Evolutionary conservation across 2,888 invertebrate species (phyloP).

Genomic region (Xylota sylvarum): DNA sequence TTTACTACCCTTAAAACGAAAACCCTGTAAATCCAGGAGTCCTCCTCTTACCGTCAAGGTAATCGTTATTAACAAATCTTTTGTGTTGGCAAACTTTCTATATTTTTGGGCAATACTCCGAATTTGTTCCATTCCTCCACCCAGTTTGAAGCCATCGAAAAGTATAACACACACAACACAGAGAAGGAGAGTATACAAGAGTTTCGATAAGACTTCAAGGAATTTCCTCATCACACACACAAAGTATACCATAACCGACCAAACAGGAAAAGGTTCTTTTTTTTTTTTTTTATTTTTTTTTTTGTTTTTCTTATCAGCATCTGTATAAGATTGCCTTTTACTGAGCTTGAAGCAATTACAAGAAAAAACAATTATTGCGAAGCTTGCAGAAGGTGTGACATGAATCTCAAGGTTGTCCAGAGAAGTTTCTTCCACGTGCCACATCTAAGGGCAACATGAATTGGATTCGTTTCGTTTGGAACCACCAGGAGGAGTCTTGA

Average conservation of each 20-base stretch:
- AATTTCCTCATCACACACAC: slow-evolving; percentile 9
- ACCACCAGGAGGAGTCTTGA: not conserved
- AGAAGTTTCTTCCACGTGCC: not conserved
- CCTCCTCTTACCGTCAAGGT: not conserved
- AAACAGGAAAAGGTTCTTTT: slow-evolving; percentile 22
- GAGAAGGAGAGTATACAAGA: not conserved
- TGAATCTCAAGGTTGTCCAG: slow-evolving; percentile 18
- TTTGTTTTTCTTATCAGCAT: slow-evolving; percentile 27
- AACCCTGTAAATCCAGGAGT: not conserved
- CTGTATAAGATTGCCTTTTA: slow-evolving; percentile 36
- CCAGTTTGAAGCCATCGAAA: not conserved
- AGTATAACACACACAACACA: not conserved
- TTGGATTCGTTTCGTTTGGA: not conserved
- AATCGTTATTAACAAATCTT: not conserved
- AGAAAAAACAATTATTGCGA: slow-evolving; percentile 24
- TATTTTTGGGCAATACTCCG: not conserved
- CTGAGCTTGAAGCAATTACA: slow-evolving; percentile 36
- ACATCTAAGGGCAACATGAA: not conserved
- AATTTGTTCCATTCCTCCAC: not conserved
- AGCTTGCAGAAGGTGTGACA: slow-evolving; percentile 39
- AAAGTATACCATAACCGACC: too few species aligned
- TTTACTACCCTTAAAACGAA: too few species aligned
- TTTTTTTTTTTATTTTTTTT: not conserved
- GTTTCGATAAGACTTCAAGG: not conserved
- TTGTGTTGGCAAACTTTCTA: not conserved